Conservation (phyloP, 1,140 invertebrate genomes). For the Aphelenchoides besseyi region DNA sequence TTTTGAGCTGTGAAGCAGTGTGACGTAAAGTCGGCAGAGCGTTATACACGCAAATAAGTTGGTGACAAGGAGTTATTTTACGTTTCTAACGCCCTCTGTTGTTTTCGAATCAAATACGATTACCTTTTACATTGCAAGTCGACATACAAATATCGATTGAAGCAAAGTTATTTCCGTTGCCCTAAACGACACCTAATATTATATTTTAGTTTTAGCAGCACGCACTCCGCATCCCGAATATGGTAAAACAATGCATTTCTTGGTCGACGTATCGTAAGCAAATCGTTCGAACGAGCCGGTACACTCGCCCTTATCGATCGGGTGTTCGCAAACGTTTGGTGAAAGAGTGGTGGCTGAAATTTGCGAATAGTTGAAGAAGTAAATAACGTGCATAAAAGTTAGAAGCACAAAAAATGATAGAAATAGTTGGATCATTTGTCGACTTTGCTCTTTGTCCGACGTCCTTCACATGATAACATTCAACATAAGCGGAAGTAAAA, state of each 20-base stretch:
- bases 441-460: neutral
- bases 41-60: too few relatives aligned
- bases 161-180: slow-evolving; percentile 54
- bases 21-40: too few relatives aligned
- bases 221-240: slow-evolving; percentile 46
- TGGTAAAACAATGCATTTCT: slow-evolving; percentile 45
- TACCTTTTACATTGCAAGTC: too few relatives aligned
- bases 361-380: neutral
- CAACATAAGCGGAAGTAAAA: neutral
- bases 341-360: slow-evolving; percentile 13
- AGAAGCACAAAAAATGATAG: neutral
- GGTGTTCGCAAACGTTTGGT: slow-evolving; percentile 8
- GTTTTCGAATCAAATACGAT: too few relatives aligned
- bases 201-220: too few relatives aligned
- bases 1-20: too few relatives aligned
- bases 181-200: too few relatives aligned
- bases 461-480: neutral
- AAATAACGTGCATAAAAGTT: neutral
- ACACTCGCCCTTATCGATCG: slow-evolving; percentile 48
- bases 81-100: too few relatives aligned
- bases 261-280: slow-evolving; percentile 36
- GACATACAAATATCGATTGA: slow-evolving; percentile 27
- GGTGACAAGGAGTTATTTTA: too few relatives aligned
- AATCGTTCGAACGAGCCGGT: slow-evolving; percentile 44
- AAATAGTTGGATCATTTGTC: neutral